phyloP scores from a whole-genome alignment of 2,888 invertebrate species.

The Lithophane socia region DNA sequence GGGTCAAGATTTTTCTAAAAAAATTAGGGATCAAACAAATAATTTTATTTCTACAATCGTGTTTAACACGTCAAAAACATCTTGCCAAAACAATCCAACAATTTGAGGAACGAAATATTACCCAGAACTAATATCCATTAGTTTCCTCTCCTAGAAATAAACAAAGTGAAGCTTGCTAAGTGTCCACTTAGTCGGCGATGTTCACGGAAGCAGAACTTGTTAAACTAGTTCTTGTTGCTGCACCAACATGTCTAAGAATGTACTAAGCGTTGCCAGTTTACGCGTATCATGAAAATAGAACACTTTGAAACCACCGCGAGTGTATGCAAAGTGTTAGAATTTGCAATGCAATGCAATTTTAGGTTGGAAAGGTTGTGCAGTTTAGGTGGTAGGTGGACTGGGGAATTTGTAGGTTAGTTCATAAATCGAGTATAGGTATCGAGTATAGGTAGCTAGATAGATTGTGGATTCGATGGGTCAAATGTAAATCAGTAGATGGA shows the following conservation, averaged over 20 bases:
- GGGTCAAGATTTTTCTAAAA: not conserved
- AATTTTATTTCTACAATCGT: not conserved
- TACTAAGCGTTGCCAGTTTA: constrained; percentile 65
- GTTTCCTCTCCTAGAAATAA: constrained; percentile 58
- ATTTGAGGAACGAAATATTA: constrained; percentile 28
- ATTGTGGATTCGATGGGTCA: not conserved
- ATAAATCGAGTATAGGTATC: not conserved
- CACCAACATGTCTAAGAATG: constrained; percentile 69
- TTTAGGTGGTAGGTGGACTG: not conserved
- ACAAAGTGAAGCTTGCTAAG: constrained; percentile 67
- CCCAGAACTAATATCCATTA: constrained; percentile 54
- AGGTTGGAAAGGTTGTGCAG: not conserved
- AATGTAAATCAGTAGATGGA: not conserved
- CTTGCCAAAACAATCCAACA: not conserved
- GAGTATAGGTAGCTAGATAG: not conserved
- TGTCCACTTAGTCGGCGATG: constrained; percentile 75
- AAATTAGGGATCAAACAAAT: not conserved
- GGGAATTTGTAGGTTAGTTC: not conserved
- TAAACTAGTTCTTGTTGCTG: constrained; percentile 73
- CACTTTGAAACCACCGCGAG: constrained; percentile 32
- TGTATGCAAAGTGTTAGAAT: constrained; percentile 17
- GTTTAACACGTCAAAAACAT: no score
- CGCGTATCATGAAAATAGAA: constrained; percentile 65
- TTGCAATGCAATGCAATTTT: not conserved
- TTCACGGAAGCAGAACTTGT: constrained; percentile 82